Conservation (phyloP, 2,113 vertebrate genomes). For the Rhagologus leucostigma region DNA sequence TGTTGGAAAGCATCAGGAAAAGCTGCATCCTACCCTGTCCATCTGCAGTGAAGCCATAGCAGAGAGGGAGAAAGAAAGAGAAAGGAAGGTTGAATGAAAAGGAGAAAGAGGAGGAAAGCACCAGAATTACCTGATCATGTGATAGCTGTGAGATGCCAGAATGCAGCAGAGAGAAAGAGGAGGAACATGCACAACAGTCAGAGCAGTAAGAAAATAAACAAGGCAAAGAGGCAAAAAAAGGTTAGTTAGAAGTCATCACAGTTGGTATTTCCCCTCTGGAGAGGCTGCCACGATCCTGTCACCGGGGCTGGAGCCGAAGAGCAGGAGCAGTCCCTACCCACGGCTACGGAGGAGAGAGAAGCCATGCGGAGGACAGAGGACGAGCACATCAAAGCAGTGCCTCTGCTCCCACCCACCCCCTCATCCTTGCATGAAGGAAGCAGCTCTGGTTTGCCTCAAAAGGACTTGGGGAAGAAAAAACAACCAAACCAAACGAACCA, state of each 20-base stretch:
- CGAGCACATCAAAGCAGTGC: not conserved
- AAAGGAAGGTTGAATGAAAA: slow-evolving; percentile 39
- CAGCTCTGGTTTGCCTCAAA: not conserved
- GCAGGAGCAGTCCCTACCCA: not conserved
- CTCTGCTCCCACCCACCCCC: not conserved
- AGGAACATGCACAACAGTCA: slow-evolving; percentile 88
- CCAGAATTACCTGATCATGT: slow-evolving; percentile 97
- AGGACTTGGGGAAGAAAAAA: not conserved
- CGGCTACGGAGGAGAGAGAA: not conserved
- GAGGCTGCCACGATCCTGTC: not conserved
- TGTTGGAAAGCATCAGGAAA: not conserved
- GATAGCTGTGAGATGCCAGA: slow-evolving; percentile 95
- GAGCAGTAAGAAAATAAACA: slow-evolving; percentile 79
- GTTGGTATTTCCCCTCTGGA: not conserved
- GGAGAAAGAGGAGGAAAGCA: slow-evolving; percentile 71
- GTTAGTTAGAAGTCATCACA: slow-evolving; percentile 35
- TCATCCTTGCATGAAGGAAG: not conserved
- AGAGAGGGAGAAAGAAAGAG: slow-evolving; percentile 16
- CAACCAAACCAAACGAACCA: not conserved
- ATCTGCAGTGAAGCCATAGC: slow-evolving; percentile 49
- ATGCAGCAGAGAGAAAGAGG: slow-evolving; percentile 83
- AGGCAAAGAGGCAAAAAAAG: slow-evolving; percentile 57
- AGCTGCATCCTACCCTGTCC: not conserved
- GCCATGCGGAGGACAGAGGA: not conserved
- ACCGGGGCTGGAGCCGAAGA: not conserved